phyloP scores from a whole-genome alignment of 2,113 vertebrate species.

The Tautogolabrus adspersus region DNA sequence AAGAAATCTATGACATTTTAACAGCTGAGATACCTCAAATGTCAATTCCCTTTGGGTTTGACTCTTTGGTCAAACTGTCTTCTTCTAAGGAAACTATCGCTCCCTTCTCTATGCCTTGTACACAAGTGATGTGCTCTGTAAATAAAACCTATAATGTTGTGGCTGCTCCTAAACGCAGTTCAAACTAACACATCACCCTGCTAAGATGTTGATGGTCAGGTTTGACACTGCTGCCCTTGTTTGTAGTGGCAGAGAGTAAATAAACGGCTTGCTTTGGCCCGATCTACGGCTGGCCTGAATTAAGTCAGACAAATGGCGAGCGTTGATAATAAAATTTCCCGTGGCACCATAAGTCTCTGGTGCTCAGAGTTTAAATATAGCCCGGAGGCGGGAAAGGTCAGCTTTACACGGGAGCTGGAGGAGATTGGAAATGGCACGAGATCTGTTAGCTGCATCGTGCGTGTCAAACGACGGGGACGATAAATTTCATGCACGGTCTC shows the following conservation, averaged over 20 bases:
- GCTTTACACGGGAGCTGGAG: conserved; percentile 55
- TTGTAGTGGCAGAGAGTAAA: conserved; percentile 62
- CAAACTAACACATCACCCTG: conserved; percentile 36
- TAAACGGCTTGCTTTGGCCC: conserved; percentile 47
- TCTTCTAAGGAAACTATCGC: conserved; percentile 30
- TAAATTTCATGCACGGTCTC: conserved; percentile 65
- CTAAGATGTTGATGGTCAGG: conserved; percentile 40
- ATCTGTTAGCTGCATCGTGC: conserved; percentile 68
- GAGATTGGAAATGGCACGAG: conserved; percentile 66
- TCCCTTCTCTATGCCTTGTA: conserved; percentile 15
- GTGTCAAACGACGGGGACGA: conserved; percentile 66
- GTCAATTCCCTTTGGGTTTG: conserved; percentile 51
- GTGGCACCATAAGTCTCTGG: conserved; percentile 66
- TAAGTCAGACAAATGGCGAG: conserved; percentile 74
- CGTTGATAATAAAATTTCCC: conserved; percentile 75
- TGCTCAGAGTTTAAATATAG: conserved; percentile 79
- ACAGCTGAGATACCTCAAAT: conserved; percentile 43
- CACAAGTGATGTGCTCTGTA: conserved; percentile 34
- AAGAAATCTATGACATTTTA: conserved; percentile 64
- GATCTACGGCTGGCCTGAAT: conserved; percentile 61
- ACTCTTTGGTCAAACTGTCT: conserved; percentile 29
- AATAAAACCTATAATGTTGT: conserved; percentile 38
- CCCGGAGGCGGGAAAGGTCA: conserved; percentile 76
- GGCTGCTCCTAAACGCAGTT: conserved; percentile 13
- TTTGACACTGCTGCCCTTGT: conserved; percentile 66